These are phyloP conservation scores for Phacellophora camtschatica DNA, from an alignment of 30 jellyfish, hydroid and myxozoan genomes.

Conservation along the genomic window DNA sequence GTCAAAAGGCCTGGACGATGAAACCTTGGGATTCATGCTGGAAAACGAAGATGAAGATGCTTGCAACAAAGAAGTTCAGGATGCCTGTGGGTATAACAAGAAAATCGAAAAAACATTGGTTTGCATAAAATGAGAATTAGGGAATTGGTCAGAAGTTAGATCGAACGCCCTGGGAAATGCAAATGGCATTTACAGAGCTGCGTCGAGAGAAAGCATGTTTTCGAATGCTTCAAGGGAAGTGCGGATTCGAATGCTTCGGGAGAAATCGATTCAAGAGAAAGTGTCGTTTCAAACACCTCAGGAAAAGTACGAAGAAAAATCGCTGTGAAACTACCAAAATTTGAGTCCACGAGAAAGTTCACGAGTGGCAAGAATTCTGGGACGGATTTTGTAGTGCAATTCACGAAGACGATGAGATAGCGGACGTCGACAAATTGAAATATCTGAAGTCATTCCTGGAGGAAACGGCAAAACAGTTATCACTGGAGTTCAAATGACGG, in stretches of 20 bases:
- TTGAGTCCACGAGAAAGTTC: constrained; percentile 9
- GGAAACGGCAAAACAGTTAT: constrained; percentile 12
- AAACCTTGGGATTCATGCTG: neutral
- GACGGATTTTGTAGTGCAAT: constrained; percentile 26
- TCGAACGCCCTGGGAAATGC: neutral
- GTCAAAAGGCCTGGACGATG: neutral
- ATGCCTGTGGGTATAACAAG: neutral
- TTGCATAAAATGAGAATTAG: neutral
- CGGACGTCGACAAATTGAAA: constrained; percentile 29
- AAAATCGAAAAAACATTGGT: neutral
- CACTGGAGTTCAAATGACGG: constrained; percentile 25
- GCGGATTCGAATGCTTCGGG: no score
- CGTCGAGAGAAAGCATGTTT: neutral
- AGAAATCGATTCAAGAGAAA: no score
- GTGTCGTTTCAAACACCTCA: neutral
- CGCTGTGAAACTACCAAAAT: constrained; percentile 25
- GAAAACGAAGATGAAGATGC: constrained; percentile 10
- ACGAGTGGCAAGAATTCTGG: constrained; percentile 14
- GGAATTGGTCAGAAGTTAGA: neutral
- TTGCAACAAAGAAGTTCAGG: neutral
- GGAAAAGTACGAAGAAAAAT: constrained; percentile 1
- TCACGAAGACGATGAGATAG: constrained; percentile 30
- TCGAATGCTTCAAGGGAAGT: neutral
- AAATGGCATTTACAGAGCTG: neutral
- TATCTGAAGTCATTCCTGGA: constrained; percentile 21